phyloP scores from a whole-genome alignment of 2,113 vertebrate species.

The Corythoichthys intestinalis region DNA sequence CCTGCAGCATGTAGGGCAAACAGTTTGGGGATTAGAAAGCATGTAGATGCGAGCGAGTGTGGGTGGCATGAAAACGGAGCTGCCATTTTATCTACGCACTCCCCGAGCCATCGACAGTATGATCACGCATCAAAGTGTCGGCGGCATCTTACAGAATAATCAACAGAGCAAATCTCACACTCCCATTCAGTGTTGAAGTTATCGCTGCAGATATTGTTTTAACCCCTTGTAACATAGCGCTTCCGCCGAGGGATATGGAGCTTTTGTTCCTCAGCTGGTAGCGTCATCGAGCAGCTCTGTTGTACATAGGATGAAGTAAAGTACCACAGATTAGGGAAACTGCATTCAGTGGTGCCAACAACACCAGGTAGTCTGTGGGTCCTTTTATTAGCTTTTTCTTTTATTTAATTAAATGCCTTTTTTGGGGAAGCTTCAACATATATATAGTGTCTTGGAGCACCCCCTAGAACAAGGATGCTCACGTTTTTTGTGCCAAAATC shows the following conservation, averaged over 20 bases:
- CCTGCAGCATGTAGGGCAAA: slow-evolving; percentile 32
- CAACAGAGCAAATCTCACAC: slow-evolving; percentile 57
- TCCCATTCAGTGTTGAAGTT: slow-evolving; percentile 51
- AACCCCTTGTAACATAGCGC: slow-evolving; percentile 43
- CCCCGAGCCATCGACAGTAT: slow-evolving; percentile 58
- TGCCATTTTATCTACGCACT: slow-evolving; percentile 49
- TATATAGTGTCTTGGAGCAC: no score
- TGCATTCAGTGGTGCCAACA: neutral
- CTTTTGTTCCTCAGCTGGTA: slow-evolving; percentile 10
- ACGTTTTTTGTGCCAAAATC: no score
- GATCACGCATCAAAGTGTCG: slow-evolving; percentile 61
- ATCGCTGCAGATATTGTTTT: slow-evolving; percentile 65
- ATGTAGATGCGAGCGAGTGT: slow-evolving; percentile 21
- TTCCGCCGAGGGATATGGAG: neutral
- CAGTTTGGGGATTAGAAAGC: slow-evolving; percentile 34
- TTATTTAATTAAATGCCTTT: no score
- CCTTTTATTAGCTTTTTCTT: neutral
- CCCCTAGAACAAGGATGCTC: no score
- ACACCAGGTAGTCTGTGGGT: neutral
- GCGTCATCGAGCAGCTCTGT: slow-evolving; percentile 1
- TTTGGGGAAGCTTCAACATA: no score
- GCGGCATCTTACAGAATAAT: slow-evolving; percentile 67
- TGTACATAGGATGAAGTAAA: neutral
- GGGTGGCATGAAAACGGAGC: slow-evolving; percentile 43
- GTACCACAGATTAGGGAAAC: neutral